Base-by-base conservation (phyloP, 1,140 invertebrate genomes). In the Pristionchus pacificus region DNA sequence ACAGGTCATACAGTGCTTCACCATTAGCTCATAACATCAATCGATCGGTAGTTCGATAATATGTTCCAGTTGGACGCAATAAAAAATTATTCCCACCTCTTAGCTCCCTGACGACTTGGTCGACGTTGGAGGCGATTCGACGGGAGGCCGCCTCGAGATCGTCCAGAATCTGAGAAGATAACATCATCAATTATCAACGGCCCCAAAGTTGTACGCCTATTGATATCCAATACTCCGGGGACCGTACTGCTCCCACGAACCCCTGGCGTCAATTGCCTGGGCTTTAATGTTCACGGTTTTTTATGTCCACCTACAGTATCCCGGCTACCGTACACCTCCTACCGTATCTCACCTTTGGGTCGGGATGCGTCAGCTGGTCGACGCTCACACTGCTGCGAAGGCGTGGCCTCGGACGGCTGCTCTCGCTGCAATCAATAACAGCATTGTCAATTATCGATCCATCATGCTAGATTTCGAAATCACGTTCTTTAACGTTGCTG, bases 101-200 rank as follows among this genome's bases (percentile, higher is more conserved):
- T 60, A 73, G 31, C 33, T 75, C 71, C 2, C 74, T 2, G 19
- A 75, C 55, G 38, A 75, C 33, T 24, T 38, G 29, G 27, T 75
- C 74, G 29, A 75, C 29, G 25, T 64, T 69, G 14, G 57, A 25
- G 13, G 73, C 74, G 24, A 75, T 75, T 30, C 58, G 64, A 29
- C 65, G 68, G 0, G 74, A 65, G 14, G 74, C 55, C 1, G 31
- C 27, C 38, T 75, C 74, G 1, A 75, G 58, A 25, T 73, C 71
- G 1, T 2, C 38, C 1, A 73, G 61, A 59, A 71, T 71, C 63
- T 65, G 10, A 49, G 28, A 68, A 28, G 29, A 15, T 10, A 68
- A 59, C 58, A 59, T 55, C 27, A 27, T 66, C 14, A 57, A 27
- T 29, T 58, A 66, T 66, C 59, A 57, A 58, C 59, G 57, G 65